Base-by-base conservation (phyloP, 2,113 vertebrate genomes). In the Lycaon pictus region DNA sequence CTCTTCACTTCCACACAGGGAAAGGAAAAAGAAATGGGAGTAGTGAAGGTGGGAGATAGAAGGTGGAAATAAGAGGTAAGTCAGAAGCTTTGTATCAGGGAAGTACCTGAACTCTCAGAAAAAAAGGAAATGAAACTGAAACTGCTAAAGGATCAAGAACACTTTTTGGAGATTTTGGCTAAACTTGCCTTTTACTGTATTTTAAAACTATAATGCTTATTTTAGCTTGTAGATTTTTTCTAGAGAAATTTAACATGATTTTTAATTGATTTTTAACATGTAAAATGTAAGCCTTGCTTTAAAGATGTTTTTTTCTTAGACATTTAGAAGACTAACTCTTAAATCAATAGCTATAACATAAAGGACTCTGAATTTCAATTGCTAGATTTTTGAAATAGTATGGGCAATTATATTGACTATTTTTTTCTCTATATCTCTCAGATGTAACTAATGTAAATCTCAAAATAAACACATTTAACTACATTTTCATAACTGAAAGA, bases 381-480 rank as follows among this genome's bases (percentile, higher is more conserved):
- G 27, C 37, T 84, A 63, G 11, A 27, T 35, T 91, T 96, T 56
- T 56, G 15, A 88, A 94, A 58, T 60, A 71, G 25, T 65, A 97
- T 92, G 60, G 23, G 4, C 27, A 65, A 20, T 10, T 85, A 90
- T 25, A 90, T 22, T 51, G 17, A 92, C 89, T 63, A 95, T 79
- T 72, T n/a, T 58, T 58, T n/a, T 85, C 43, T 88, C 25, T 89
- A 20, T 51, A 67, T 56, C 1, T 92, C 56, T 88, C 74, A 63
- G 29, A 95, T n/a, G 2, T 55, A 91, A 88, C 77, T 74, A 88
- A 92, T 93, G 43, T 11, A 89, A 53, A 62, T 71, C 11, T 79
- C 55, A 95, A 83, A 84, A 43, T 80, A 95, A 77, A 58, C 3
- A 90, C 10, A 93, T 72, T 37, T 77, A 67, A 85, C 65, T 60